A percentile compares a stretch with the other conserved stretches of the same genome.
Evolutionary conservation across 2,888 invertebrate species (phyloP).

Genomic region (Cinara cedri): DNA sequence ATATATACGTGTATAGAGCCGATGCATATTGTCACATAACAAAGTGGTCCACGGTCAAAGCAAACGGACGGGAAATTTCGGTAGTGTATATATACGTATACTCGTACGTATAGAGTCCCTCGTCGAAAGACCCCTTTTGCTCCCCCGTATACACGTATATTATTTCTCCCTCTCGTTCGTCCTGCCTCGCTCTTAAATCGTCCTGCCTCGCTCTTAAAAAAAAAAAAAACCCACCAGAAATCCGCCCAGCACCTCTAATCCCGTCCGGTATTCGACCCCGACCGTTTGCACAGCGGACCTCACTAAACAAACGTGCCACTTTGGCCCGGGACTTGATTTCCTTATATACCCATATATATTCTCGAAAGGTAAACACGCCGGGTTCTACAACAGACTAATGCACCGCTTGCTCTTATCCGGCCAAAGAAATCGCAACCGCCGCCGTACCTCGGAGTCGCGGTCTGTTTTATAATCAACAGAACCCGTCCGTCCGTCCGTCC

Average conservation of each 20-base stretch:
- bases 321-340: slow-evolving; percentile 30
- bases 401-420: slow-evolving; percentile 42
- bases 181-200: background rate
- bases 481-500: background rate
- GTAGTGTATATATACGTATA: too few species aligned
- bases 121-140: background rate
- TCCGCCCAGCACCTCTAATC: slow-evolving; percentile 17
- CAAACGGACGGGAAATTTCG: slow-evolving; percentile 17
- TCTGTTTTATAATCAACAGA: slow-evolving; percentile 31
- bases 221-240: slow-evolving; percentile 14
- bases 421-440: slow-evolving; percentile 28
- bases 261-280: slow-evolving; percentile 36
- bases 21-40: slow-evolving; percentile 3
- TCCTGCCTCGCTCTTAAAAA: slow-evolving; percentile 6
- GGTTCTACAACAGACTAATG: slow-evolving; percentile 24
- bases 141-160: background rate
- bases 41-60: slow-evolving; percentile 35
- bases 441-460: background rate
- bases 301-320: slow-evolving; percentile 44
- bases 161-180: background rate
- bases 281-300: slow-evolving; percentile 6
- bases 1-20: background rate
- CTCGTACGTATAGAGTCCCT: background rate
- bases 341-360: slow-evolving; percentile 14
- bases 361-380: slow-evolving; percentile 21